Percentiles rank a stretch among this genome's conserved stretches.
These are phyloP conservation scores for Drosophila meridionalis DNA, from an alignment of 2,888 invertebrate species.

Conservation along the genomic window DNA sequence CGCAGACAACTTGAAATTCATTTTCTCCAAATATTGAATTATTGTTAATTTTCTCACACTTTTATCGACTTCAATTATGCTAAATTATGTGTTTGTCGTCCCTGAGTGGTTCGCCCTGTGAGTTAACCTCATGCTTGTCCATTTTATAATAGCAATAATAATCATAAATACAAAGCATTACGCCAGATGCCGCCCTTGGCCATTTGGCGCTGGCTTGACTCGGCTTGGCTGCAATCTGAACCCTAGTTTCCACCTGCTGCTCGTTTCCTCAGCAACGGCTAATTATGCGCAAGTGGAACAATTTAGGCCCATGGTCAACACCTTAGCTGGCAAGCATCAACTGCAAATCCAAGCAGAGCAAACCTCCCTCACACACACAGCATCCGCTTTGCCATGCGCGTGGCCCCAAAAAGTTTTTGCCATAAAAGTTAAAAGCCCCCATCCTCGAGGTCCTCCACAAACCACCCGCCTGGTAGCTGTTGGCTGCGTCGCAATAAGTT, in stretches of 20 bases:
- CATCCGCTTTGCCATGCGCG: constrained; percentile 34
- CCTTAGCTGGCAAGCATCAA: constrained; percentile 29
- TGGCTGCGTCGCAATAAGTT: constrained; percentile 58
- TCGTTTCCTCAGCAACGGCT: constrained; percentile 33
- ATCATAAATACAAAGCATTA: constrained; percentile 34
- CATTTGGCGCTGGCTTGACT: constrained; percentile 1
- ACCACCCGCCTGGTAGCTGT: constrained; percentile 12
- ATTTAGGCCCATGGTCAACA: constrained; percentile 65
- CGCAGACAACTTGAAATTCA: neutral
- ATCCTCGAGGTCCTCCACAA: neutral
- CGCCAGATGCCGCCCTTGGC: constrained; percentile 5
- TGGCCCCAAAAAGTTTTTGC: constrained; percentile 35
- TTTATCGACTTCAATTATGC: constrained; percentile 22
- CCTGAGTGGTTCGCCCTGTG: neutral
- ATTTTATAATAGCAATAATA: constrained; percentile 36
- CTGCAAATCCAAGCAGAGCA: constrained; percentile 23
- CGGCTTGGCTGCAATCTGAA: constrained; percentile 17
- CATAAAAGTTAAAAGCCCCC: constrained; percentile 41
- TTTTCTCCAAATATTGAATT: constrained; percentile 12
- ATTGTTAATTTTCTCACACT: constrained; percentile 19
- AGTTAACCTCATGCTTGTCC: neutral
- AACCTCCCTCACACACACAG: constrained; percentile 16
- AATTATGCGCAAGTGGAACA: constrained; percentile 69
- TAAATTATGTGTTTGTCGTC: neutral
- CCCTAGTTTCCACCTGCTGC: constrained; percentile 11